Conservation (phyloP, 2,113 vertebrate genomes). For the Callionymus lyra region DNA sequence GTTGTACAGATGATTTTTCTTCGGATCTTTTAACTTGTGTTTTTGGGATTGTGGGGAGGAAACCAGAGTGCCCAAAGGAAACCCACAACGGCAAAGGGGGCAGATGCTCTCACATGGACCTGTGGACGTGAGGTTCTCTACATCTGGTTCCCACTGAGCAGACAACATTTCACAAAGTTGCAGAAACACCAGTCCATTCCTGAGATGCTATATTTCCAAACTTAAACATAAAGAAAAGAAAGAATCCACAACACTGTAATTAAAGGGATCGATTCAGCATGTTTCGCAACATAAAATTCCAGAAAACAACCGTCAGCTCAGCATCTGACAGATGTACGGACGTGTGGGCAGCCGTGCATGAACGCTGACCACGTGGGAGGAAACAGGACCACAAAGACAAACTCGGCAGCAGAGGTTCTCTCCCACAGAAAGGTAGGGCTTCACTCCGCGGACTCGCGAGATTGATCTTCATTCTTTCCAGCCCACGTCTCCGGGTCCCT, state of each 20-base stretch:
- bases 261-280: conserved; percentile 1
- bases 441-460: conserved; percentile 16
- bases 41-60: too few relatives aligned
- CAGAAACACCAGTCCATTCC: too few relatives aligned
- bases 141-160: too few relatives aligned
- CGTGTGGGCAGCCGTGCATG: conserved; percentile 30
- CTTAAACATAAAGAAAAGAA: not conserved
- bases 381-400: conserved; percentile 30
- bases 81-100: too few relatives aligned
- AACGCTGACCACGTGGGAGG: conserved; percentile 33
- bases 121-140: too few relatives aligned
- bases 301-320: not conserved
- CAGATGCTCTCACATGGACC: too few relatives aligned
- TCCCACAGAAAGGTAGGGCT: conserved; percentile 36
- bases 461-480: conserved; percentile 18
- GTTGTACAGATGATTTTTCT: too few relatives aligned
- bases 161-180: too few relatives aligned
- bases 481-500: conserved; percentile 20
- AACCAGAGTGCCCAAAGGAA: too few relatives aligned
- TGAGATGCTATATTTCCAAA: too few relatives aligned
- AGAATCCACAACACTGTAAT: not conserved
- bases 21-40: too few relatives aligned
- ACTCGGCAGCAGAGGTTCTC: conserved; percentile 15
- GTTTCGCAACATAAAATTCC: conserved; percentile 6
- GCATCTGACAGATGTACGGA: conserved; percentile 18